Percentiles rank a stretch among this genome's conserved stretches.
Conservation (phyloP, 2,797 vertebrate species). For the Sebastes jordani region DNA sequence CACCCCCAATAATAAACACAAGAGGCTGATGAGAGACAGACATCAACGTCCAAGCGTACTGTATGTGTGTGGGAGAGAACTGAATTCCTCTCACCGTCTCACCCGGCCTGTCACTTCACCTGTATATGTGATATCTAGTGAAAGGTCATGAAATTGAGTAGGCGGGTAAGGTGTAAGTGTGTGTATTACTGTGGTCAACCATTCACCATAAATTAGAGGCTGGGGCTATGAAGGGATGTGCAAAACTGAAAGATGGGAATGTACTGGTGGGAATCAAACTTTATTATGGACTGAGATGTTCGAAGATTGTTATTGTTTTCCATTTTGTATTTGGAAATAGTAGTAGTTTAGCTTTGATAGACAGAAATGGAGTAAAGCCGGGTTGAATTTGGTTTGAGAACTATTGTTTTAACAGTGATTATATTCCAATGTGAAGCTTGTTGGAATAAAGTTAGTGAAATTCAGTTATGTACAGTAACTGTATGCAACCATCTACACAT, state of each 20-base stretch:
- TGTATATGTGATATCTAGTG: slow-evolving; percentile 60
- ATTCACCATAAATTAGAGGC: not conserved
- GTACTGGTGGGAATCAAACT: not conserved
- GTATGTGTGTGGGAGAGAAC: not conserved
- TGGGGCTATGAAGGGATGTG: not conserved
- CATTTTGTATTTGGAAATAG: not conserved
- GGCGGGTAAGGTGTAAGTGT: slow-evolving; percentile 25
- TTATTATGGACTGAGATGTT: not conserved
- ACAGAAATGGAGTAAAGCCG: not conserved
- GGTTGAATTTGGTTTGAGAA: not conserved
- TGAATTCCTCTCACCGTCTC: slow-evolving; percentile 1
- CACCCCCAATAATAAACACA: not conserved
- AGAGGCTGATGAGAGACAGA: not conserved
- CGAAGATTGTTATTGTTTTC: not conserved
- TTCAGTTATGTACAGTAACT: not conserved
- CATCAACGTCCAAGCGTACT: not conserved
- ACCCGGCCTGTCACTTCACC: slow-evolving; percentile 34
- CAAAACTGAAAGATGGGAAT: not conserved
- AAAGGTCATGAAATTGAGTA: slow-evolving; percentile 41
- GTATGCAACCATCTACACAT: not conserved
- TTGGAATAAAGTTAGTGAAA: not conserved
- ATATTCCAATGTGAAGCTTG: not conserved
- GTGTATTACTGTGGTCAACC: slow-evolving; percentile 2
- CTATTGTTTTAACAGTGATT: not conserved
- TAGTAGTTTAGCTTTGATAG: not conserved